These are phyloP conservation scores for Sternotherus odoratus DNA, from an alignment of 2,797 vertebrate species.

Conservation along the genomic window DNA sequence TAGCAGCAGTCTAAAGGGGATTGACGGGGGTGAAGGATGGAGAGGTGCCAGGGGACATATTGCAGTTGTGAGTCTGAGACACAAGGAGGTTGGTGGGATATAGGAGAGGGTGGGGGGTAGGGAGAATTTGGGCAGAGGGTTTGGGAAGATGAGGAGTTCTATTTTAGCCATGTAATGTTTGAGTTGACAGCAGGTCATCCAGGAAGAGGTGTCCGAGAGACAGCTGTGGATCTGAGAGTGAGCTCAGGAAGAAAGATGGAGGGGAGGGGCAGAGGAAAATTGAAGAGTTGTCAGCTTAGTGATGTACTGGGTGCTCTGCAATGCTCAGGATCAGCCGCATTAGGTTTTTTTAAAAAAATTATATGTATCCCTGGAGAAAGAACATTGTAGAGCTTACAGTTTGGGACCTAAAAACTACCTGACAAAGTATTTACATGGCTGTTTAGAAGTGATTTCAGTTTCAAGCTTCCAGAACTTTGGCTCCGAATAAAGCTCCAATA, in stretches of 20 bases:
- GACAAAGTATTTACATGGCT: conserved; percentile 51
- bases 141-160: not conserved
- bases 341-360: not conserved
- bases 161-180: not conserved
- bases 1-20: not conserved
- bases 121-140: not conserved
- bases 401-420: conserved; percentile 4
- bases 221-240: not conserved
- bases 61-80: not conserved
- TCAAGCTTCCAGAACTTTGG: conserved; percentile 45
- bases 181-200: not conserved
- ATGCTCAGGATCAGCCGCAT: fast-evolving
- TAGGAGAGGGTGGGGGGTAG: not conserved
- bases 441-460: conserved; percentile 54
- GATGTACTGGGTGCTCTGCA: not conserved
- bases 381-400: conserved; percentile 2
- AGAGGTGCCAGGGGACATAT: not conserved
- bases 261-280: not conserved
- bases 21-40: not conserved
- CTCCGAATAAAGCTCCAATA: conserved; percentile 49
- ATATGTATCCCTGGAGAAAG: not conserved
- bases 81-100: not conserved
- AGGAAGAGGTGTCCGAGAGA: not conserved
- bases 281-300: fast-evolving
- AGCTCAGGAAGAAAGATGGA: not conserved